These are phyloP conservation scores for Formica exsecta DNA, from an alignment of 1,140 invertebrate species.

Conservation along the genomic window DNA sequence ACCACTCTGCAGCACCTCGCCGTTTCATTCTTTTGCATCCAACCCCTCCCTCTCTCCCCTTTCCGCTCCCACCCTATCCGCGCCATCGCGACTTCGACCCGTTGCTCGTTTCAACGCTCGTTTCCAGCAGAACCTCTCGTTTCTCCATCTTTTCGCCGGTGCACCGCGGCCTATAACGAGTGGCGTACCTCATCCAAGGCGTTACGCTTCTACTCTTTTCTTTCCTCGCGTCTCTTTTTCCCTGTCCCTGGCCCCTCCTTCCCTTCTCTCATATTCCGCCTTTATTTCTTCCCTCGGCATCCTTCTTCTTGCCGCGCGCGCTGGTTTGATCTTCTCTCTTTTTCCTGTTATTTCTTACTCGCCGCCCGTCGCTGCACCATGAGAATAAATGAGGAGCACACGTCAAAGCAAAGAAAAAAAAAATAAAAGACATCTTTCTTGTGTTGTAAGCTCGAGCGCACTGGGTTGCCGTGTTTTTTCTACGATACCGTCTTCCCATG, in stretches of 20 bases:
- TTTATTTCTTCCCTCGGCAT: constrained; percentile 34
- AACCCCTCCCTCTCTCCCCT: not conserved
- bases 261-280: constrained; percentile 21
- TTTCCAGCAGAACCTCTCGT: constrained; percentile 66
- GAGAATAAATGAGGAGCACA: constrained; percentile 83
- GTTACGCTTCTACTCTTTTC: constrained; percentile 67
- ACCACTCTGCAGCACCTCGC: constrained; percentile 32
- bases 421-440: constrained; percentile 37
- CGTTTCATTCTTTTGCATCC: constrained; percentile 54
- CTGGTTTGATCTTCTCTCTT: constrained; percentile 53
- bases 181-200: constrained; percentile 66
- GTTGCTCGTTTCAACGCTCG: constrained; percentile 78
- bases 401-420: constrained; percentile 80
- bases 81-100: constrained; percentile 65
- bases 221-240: constrained; percentile 1
- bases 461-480: constrained; percentile 38
- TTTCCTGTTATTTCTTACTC: constrained; percentile 65
- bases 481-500: constrained; percentile 16
- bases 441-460: constrained; percentile 49
- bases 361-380: constrained; percentile 36
- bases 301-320: constrained; percentile 40
- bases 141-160: constrained; percentile 65
- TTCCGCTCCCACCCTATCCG: not conserved
- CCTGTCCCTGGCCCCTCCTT: not conserved
- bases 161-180: constrained; percentile 73